A percentile compares a stretch with the other conserved stretches of the same genome.
Conservation (phyloP, 2,113 vertebrate species). For the Apodemus sylvaticus region DNA sequence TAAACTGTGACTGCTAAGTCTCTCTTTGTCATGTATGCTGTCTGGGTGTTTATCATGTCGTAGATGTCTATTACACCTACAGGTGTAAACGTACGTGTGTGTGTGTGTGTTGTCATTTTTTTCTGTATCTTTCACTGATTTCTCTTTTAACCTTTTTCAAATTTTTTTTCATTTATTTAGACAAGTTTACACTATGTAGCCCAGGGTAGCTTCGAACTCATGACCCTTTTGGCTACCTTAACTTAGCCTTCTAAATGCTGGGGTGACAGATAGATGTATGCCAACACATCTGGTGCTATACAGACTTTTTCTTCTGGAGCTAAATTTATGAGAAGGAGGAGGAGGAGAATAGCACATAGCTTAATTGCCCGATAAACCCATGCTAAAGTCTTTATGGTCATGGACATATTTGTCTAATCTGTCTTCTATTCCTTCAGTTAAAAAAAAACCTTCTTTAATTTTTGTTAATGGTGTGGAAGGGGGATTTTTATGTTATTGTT, state of each 20-base stretch:
- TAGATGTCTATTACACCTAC: too few species aligned
- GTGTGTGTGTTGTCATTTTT: neutral
- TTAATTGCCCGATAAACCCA: neutral
- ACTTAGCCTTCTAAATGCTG: neutral
- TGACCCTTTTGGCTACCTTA: neutral
- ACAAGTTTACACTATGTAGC: neutral
- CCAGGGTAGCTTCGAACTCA: neutral
- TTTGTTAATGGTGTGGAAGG: neutral
- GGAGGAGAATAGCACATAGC: too few species aligned
- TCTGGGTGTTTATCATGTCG: neutral
- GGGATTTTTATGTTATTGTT: constrained; percentile 25
- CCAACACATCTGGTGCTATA: neutral
- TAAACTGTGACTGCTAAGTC: neutral
- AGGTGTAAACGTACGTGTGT: neutral
- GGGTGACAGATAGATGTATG: neutral
- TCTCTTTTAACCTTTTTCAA: constrained; percentile 1
- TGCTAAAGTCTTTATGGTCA: neutral
- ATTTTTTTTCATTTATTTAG: neutral
- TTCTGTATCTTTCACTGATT: neutral
- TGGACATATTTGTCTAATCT: neutral
- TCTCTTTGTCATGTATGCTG: neutral
- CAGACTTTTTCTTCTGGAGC: neutral
- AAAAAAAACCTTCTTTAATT: neutral
- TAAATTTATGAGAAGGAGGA: neutral
- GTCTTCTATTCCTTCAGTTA: neutral